These are phyloP conservation scores for Hemiprocne comata DNA, from an alignment of 2,113 vertebrate species.

Conservation along the genomic window DNA sequence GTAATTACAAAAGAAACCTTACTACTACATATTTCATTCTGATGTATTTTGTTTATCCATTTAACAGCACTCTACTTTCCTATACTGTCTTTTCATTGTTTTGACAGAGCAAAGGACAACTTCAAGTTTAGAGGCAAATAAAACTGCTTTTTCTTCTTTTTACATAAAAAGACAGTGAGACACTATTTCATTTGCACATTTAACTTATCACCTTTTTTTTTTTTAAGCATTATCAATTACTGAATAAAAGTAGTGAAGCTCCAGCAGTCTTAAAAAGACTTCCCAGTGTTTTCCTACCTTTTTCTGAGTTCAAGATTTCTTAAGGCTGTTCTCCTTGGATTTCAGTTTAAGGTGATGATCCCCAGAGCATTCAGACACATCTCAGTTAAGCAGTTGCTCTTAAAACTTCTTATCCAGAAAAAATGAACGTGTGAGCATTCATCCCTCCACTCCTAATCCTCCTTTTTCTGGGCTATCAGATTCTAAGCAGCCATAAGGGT, in stretches of 20 bases:
- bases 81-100: not conserved
- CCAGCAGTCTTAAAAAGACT: not conserved
- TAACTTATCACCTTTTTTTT: not conserved
- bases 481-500: fast-evolving
- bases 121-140: not conserved
- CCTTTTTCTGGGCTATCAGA: fast-evolving
- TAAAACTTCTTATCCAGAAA: not conserved
- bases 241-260: fast-evolving
- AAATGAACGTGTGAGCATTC: fast-evolving
- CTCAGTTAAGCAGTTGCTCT: not conserved
- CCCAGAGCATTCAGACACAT: fast-evolving
- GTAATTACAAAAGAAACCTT: fast-evolving
- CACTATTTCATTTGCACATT: not conserved
- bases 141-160: not conserved
- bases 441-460: fast-evolving
- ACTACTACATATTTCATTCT: not conserved
- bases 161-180: not conserved
- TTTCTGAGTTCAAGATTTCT: not conserved
- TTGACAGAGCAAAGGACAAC: not conserved
- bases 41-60: fast-evolving
- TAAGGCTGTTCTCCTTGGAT: not conserved
- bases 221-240: not conserved
- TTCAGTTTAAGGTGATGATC: not conserved
- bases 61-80: not conserved
- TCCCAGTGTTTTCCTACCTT: not conserved